Evolutionary conservation across 2,888 invertebrate species (phyloP).

Genomic region (Diaprepes abbreviatus): DNA sequence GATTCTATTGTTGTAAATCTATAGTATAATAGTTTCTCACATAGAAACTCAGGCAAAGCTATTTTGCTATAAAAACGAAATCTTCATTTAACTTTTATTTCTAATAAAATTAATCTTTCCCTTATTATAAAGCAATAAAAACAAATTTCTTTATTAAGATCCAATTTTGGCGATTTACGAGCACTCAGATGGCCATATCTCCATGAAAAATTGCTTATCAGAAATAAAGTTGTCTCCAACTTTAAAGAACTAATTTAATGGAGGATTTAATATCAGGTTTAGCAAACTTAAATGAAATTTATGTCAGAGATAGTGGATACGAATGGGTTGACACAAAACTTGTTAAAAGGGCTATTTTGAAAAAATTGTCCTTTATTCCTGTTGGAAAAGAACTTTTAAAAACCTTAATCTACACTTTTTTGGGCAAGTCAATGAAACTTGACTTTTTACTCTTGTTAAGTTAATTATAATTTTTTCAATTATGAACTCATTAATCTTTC

Average conservation of each 20-base stretch:
- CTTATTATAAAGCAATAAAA: background rate
- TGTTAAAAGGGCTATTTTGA: background rate
- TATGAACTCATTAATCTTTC: no score
- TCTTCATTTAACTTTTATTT: no score
- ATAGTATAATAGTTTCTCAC: no score
- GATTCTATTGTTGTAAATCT: no score
- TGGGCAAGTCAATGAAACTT: no score
- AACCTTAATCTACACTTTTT: no score
- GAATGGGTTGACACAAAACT: background rate
- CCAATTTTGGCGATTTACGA: slow-evolving; percentile 5
- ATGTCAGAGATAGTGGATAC: background rate
- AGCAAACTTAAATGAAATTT: slow-evolving; percentile 1
- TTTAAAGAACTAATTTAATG: slow-evolving; percentile 8
- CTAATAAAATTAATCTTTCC: background rate
- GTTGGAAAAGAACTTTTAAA: no score
- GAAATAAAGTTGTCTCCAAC: background rate
- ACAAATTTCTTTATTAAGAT: slow-evolving; percentile 4
- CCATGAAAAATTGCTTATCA: background rate
- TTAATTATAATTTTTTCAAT: no score
- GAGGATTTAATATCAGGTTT: slow-evolving; percentile 1
- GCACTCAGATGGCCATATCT: background rate
- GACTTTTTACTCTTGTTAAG: no score
- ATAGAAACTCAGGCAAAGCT: no score
- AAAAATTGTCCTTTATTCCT: no score
- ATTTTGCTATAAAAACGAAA: no score